Percentiles rank a stretch among this genome's conserved stretches.
Conservation (phyloP, 2,888 invertebrate species). For the Apodemia zela region DNA sequence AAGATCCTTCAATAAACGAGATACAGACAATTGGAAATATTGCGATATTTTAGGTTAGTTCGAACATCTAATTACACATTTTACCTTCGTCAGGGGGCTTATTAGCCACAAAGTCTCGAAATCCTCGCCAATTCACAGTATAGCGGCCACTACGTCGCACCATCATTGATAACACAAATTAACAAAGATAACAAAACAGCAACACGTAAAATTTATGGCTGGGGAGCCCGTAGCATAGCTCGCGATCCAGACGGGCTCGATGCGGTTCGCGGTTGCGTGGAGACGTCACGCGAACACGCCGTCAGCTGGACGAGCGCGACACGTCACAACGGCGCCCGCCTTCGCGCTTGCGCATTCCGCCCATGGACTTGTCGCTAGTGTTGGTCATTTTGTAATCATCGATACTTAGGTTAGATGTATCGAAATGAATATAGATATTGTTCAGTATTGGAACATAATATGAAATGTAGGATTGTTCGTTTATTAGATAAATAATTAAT, state of each 20-base stretch:
- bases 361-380: constrained; percentile 36
- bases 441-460: no score
- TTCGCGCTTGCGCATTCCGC: constrained; percentile 64
- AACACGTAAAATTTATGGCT: constrained; percentile 31
- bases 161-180: constrained; percentile 56
- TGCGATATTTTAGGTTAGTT: constrained; percentile 31
- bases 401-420: no score
- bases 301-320: constrained; percentile 62
- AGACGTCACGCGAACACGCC: constrained; percentile 59
- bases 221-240: constrained; percentile 41
- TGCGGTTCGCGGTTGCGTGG: constrained; percentile 49
- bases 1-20: not conserved
- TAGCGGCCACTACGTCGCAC: constrained; percentile 76
- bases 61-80: constrained; percentile 30
- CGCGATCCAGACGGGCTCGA: constrained; percentile 32
- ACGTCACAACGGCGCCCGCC: constrained; percentile 61
- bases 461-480: no score
- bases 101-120: constrained; percentile 69
- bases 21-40: not conserved
- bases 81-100: constrained; percentile 75
- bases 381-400: constrained; percentile 21
- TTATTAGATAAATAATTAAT: no score
- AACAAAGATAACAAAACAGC: constrained; percentile 36
- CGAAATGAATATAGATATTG: no score
- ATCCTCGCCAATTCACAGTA: constrained; percentile 76